Evolutionary conservation across 2,888 invertebrate genomes (phyloP), one percentile per base, ranked within the genome.

Genomic region (Drosophila setosimentum): DNA sequence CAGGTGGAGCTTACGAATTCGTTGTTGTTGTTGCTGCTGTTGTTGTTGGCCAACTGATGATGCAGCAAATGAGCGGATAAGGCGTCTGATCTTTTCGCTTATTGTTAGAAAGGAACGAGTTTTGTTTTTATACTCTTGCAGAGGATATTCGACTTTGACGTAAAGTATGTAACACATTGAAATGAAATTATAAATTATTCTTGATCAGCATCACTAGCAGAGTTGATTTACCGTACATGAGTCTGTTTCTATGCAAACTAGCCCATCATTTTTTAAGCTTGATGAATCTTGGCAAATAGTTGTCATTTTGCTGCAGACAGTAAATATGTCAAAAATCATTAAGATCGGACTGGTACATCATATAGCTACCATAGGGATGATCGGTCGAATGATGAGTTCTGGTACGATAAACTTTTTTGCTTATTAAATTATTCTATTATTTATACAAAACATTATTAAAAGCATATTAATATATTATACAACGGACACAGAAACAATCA

Each of bases 21-120:
- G 4, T 45, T 45, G 45, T 45, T 45, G 35, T 16, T 35, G 13
- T n/a, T n/a, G 50, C 30, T 27, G 50, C 45, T 67, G 59, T 24
- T 37, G 49, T 37, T 16, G 70, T 68, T 71, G 73, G 68, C 72
- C 65, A 76, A 78, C 80, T 76, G 80, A 69, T 79, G 76, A 66
- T 65, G 79, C 69, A 59, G 73, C 57, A 73, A 77, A 77, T 78
- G 69, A 67, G 75, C 71, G 75, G 75, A 66, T 68, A 70, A 80
- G 68, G 48, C 81, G 35, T 54, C 68, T 73, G 81, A 80, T 77
- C 81, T 81, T 81, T 78, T 80, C 78, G 70, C 77, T 71, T 64
- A 66, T 64, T 78, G 69, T 75, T 78, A 78, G 75, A 79, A 80
- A 79, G 80, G 79, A 80, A 80, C 82, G 79, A 76, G 80, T 80